Base-by-base conservation (phyloP, 2,113 vertebrate genomes). In the Halcyon senegalensis region DNA sequence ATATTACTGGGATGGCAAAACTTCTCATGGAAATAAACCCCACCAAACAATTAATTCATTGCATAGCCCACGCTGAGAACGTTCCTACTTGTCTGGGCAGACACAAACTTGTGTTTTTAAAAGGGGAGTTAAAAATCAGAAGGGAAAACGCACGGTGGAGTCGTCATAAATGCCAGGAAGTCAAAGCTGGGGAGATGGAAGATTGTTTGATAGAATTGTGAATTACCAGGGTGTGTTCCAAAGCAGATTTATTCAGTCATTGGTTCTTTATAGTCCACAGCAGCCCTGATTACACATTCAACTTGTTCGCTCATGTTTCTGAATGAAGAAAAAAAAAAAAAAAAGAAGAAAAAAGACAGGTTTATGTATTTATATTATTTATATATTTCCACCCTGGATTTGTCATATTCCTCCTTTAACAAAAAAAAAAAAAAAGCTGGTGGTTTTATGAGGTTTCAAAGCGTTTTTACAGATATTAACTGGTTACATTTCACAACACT, bases 71-170 rank as follows among this genome's bases (percentile, higher is more conserved):
- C 39, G 46, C 53, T 75, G 75, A 96, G 72, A 93, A 83, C 88
- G 81, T 85, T 92, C 46, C 43, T 87, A 97, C 97, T 91, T 97
- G 97, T 87, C 92, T 87, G 67, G 95, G 91, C 96, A 98, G 84
- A 92, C 30, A 60, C 17, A 93, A 93, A 95, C 90, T 84, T 94
- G 68, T 85, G 23, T 72, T 89, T 64, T 91, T 74, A 95, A 93
- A 82, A 87, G 60, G 31, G 82, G 30, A 96, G 66, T 91, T 96
- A 91, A 97, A 55, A 97, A 94, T 91, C 16, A 3, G 33, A 96
- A 86, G 62, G 87, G 93, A 96, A 96, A 95, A 77, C 0, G 14
- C 53, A 63, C 72, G 28, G 76, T 88, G 60, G 80, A 81, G 30
- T 93, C 53, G 18, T 94, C 64, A 75, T 80, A 94, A 93, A 89